Conservation (phyloP, 2,888 invertebrate species). For the Sympetrum striolatum region DNA sequence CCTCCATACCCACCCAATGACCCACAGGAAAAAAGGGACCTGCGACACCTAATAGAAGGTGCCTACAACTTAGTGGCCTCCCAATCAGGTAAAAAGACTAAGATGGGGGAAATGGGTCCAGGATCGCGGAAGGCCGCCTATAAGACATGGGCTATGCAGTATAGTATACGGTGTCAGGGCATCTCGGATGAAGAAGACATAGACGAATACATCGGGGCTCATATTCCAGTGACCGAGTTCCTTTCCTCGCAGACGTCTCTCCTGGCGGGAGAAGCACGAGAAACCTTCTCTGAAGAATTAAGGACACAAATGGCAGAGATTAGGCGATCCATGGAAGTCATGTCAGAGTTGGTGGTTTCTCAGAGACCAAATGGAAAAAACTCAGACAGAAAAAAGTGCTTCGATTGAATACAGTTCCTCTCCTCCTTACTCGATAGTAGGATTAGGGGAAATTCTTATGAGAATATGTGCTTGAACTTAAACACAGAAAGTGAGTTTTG, state of each 20-base stretch:
- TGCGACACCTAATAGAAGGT: slow-evolving; percentile 75
- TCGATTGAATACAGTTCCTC: not conserved
- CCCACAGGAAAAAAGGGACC: slow-evolving; percentile 77
- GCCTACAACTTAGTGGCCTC: slow-evolving; percentile 78
- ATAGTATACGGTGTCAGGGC: not conserved
- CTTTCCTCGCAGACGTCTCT: not conserved
- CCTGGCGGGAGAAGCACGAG: not conserved
- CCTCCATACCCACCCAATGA: slow-evolving; percentile 82
- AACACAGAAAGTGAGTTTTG: too few species aligned
- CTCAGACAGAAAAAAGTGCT: not conserved
- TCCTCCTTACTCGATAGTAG: not conserved
- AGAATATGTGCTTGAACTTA: too few species aligned
- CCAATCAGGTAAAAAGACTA: slow-evolving; percentile 57
- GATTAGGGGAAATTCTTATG: not conserved
- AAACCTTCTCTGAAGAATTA: not conserved
- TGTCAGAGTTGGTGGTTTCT: not conserved
- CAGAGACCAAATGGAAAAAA: not conserved
- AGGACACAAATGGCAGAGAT: not conserved
- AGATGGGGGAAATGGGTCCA: not conserved
- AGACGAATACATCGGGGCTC: not conserved
- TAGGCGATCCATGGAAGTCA: not conserved
- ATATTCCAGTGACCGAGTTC: not conserved
- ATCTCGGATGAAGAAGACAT: not conserved
- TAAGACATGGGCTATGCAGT: slow-evolving; percentile 24
- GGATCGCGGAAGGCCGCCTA: slow-evolving; percentile 16